Percentiles rank a stretch among this genome's conserved stretches.
These are phyloP conservation scores for Nipponia nippon DNA, from an alignment of 2,113 vertebrate genomes.

Conservation along the genomic window DNA sequence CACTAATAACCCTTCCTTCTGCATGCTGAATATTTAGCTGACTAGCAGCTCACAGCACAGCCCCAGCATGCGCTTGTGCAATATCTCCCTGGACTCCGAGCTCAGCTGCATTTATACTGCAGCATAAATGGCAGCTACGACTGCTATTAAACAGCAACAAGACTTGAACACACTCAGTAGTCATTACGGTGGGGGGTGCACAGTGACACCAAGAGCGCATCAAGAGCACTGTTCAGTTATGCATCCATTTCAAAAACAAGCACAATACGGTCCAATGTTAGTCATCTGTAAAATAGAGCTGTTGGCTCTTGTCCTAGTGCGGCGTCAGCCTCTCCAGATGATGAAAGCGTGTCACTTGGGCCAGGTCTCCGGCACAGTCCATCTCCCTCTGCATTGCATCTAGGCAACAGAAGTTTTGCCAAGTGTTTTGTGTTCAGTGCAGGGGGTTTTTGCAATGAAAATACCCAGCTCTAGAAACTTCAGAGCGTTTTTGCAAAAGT, in stretches of 20 bases:
- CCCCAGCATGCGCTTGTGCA: rapidly evolving
- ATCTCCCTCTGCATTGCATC: not conserved
- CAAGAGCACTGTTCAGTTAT: not conserved
- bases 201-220: not conserved
- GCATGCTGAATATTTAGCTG: rapidly evolving
- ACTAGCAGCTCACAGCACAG: not conserved
- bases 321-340: not conserved
- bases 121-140: not conserved
- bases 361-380: not conserved
- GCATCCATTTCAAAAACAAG: not conserved
- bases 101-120: not conserved
- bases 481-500: not conserved
- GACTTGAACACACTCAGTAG: rapidly evolving
- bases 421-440: not conserved
- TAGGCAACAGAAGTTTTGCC: not conserved
- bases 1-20: not conserved
- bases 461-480: not conserved
- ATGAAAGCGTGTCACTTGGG: not conserved
- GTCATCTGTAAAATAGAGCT: not conserved
- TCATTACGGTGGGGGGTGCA: rapidly evolving
- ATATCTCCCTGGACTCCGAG: not conserved
- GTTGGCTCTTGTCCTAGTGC: not conserved
- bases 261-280: not conserved
- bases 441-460: not conserved
- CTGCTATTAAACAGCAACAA: not conserved